Evolutionary conservation across 2,888 invertebrate species (phyloP).

Genomic region (Halictus quadricinctus): DNA sequence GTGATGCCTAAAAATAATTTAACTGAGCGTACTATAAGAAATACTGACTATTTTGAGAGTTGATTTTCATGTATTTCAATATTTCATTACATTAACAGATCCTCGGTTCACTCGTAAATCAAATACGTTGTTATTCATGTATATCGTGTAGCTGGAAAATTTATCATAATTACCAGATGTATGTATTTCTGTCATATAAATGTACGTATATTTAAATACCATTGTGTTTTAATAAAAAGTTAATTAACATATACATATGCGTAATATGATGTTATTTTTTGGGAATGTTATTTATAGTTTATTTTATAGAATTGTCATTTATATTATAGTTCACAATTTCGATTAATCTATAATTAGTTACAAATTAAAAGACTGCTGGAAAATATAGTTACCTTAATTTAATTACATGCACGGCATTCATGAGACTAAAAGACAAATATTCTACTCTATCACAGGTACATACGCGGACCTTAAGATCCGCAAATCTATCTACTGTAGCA

Average conservation of each 20-base stretch:
- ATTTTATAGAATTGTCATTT: slow-evolving; percentile 13
- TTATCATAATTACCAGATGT: slow-evolving; percentile 57
- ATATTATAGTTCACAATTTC: slow-evolving; percentile 36
- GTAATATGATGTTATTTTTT: slow-evolving; percentile 47
- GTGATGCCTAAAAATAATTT: slow-evolving; percentile 53
- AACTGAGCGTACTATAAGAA: slow-evolving; percentile 36
- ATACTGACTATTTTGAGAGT: slow-evolving; percentile 42
- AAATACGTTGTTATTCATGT: slow-evolving; percentile 54
- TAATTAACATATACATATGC: slow-evolving; percentile 51
- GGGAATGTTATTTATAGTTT: slow-evolving; percentile 30
- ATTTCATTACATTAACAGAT: slow-evolving; percentile 52
- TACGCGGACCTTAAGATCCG: slow-evolving; percentile 71
- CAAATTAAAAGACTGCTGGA: slow-evolving; percentile 43
- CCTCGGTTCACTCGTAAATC: slow-evolving; percentile 41
- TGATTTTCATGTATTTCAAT: slow-evolving; percentile 55
- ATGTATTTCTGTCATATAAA: slow-evolving; percentile 61
- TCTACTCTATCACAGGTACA: slow-evolving; percentile 77
- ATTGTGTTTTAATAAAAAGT: slow-evolving; percentile 64
- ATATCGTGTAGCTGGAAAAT: slow-evolving; percentile 52
- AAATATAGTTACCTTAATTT: slow-evolving; percentile 41
- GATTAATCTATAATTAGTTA: slow-evolving; percentile 58
- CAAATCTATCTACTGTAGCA: slow-evolving; percentile 55
- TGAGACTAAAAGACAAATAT: slow-evolving; percentile 69
- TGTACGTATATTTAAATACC: slow-evolving; percentile 60
- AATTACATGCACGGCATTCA: slow-evolving; percentile 57